Evolutionary conservation across 1,140 invertebrate species (phyloP), one percentile per base, ranked within the genome.

Genomic region (Nixonia krombeini): DNA sequence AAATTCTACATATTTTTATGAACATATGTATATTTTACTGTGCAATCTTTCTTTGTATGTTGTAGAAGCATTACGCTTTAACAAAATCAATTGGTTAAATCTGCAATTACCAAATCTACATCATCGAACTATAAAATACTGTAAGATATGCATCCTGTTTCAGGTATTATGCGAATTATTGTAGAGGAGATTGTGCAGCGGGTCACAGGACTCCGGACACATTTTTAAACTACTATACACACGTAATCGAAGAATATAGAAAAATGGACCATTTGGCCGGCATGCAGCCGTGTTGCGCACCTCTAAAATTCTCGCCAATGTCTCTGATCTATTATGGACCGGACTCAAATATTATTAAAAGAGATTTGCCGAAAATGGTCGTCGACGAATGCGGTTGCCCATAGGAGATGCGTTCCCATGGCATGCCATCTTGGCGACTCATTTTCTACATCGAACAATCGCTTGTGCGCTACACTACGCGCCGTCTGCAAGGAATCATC

Each of bases 301-400:
- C 96, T 7, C 89, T 95, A 31, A 95, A 95, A 82, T 94, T 97
- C 83, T 94, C 93, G 17, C 90, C 94, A 72, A 93, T 97, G 89
- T 95, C 94, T 42, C 87, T 98, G 70, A 95, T 97, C 71, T 97
- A 98, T 85, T 96, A 96, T 85, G 94, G 94, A 59, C 91, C 92
- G 38, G 91, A 95, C 83, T 90, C 90, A 53, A 96, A 94, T 82
- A 95, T 97, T 77, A 94, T 97, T 79, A 96, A 96, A 82, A 89
- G 94, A 68, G 94, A 97, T 85, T 86, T 98, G 75, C 95, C 96
- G 64, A 96, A 96, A 87, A 98, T 98, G 95, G 93, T 96, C 58
- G 94, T 97, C 21, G 94, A 97, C 82, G 94, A 97, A 86, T 98
- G 96, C 85, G 95, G 96, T 46, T 98, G 96, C 86, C 93, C 94